Conservation (phyloP, 2,113 vertebrate species). For the Sylvia atricapilla region DNA sequence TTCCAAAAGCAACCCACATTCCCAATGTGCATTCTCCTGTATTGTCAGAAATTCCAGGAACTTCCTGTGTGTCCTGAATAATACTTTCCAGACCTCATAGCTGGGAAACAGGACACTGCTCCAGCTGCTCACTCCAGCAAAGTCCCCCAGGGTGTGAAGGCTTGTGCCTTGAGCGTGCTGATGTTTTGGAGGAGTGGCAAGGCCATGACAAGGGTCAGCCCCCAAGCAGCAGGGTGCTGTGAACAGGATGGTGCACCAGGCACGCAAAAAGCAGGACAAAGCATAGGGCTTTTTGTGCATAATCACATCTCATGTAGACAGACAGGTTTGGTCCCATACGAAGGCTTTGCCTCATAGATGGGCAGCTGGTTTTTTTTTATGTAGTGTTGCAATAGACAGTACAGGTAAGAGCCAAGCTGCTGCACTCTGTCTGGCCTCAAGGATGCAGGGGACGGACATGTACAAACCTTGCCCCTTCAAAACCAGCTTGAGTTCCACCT, state of each 20-base stretch:
- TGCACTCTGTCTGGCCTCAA: not conserved
- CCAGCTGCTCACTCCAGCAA: not conserved
- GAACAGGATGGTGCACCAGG: not conserved
- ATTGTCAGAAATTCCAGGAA: not conserved
- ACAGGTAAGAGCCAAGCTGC: not conserved
- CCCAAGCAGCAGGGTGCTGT: not conserved
- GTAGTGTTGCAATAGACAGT: not conserved
- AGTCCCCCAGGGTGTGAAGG: not conserved
- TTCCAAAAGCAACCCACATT: not conserved
- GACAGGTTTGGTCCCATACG: not conserved
- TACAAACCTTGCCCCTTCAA: not conserved
- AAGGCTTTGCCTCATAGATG: not conserved
- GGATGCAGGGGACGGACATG: not conserved
- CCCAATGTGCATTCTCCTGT: not conserved
- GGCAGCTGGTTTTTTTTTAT: not conserved
- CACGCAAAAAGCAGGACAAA: not conserved
- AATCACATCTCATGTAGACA: rapidly evolving
- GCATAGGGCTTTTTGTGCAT: rapidly evolving
- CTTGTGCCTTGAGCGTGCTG: rapidly evolving
- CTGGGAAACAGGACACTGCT: not conserved
- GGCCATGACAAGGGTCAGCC: rapidly evolving
- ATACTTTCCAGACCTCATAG: not conserved
- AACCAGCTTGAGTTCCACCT: not conserved
- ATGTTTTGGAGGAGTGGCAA: not conserved
- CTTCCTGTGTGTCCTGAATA: not conserved